Percentiles rank a stretch among this genome's conserved stretches.
phyloP scores from a whole-genome alignment of 2,888 invertebrate species.

The Cepaea hortensis region DNA sequence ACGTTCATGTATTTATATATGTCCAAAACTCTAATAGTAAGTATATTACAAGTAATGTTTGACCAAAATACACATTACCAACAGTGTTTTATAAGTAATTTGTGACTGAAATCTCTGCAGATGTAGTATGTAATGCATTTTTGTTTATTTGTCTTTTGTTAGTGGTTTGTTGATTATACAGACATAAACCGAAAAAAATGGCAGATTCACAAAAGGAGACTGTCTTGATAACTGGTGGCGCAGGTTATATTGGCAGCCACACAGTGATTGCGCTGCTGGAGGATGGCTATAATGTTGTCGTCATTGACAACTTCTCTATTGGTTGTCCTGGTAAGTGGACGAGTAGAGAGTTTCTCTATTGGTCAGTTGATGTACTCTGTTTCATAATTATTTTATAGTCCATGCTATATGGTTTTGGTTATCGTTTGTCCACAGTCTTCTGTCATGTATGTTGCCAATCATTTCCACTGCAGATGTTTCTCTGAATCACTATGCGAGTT shows the following conservation, averaged over 20 bases:
- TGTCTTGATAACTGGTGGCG: constrained; percentile 93
- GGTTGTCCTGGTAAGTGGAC: constrained; percentile 82
- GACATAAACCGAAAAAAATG: neutral
- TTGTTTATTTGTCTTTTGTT: too few relatives aligned
- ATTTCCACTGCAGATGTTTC: neutral
- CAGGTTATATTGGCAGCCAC: constrained; percentile 97
- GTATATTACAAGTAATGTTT: too few relatives aligned
- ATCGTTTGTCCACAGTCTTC: neutral
- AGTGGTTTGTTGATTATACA: neutral
- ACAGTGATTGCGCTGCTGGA: constrained; percentile 91
- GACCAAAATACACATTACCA: too few relatives aligned
- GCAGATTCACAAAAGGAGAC: constrained; percentile 1
- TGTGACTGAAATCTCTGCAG: too few relatives aligned
- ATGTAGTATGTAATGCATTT: too few relatives aligned
- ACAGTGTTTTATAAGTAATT: too few relatives aligned
- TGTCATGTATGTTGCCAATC: neutral
- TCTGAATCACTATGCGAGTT: too few relatives aligned
- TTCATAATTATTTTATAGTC: neutral
- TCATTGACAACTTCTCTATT: constrained; percentile 94
- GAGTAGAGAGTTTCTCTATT: neutral
- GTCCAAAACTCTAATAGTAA: too few relatives aligned
- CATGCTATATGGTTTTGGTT: neutral
- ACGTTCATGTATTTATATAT: too few relatives aligned
- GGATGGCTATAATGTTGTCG: constrained; percentile 87
- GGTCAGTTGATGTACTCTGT: neutral